Conservation (phyloP, 2,113 vertebrate genomes). For the Euleptes europaea region DNA sequence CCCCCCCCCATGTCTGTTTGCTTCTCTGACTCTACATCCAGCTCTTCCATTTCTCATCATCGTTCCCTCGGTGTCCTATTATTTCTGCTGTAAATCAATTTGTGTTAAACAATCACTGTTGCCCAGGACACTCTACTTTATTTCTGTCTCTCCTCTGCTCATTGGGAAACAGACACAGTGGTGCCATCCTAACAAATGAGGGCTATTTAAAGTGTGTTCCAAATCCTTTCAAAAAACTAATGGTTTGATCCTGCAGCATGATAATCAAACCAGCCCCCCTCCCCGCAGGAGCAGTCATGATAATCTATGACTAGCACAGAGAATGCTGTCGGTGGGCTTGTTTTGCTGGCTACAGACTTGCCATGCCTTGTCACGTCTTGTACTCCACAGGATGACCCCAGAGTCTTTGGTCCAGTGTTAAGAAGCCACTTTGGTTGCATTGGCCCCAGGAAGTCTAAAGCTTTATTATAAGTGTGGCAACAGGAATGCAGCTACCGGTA, state of each 20-base stretch:
- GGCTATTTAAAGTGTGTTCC: slow-evolving; percentile 33
- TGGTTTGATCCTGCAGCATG: slow-evolving; percentile 21
- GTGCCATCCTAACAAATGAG: slow-evolving; percentile 44
- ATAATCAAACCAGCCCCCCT: slow-evolving; percentile 7
- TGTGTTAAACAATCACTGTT: slow-evolving; percentile 49
- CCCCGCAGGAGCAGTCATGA: background rate
- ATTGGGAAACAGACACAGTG: slow-evolving; percentile 38
- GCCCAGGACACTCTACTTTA: slow-evolving; percentile 20
- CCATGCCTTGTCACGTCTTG: slow-evolving; percentile 29
- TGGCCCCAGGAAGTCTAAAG: background rate
- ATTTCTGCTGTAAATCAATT: slow-evolving; percentile 49
- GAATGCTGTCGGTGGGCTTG: slow-evolving; percentile 6
- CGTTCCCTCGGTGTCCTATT: slow-evolving; percentile 32
- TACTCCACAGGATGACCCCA: slow-evolving; percentile 5
- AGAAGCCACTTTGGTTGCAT: background rate
- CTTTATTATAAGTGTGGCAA: background rate
- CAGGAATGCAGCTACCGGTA: too few species aligned
- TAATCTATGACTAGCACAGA: slow-evolving; percentile 15
- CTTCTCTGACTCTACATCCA: slow-evolving; percentile 5
- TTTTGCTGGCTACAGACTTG: background rate
- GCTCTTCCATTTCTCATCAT: slow-evolving; percentile 38
- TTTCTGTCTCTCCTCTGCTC: slow-evolving; percentile 44
- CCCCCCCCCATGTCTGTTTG: background rate
- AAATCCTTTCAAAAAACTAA: slow-evolving; percentile 40
- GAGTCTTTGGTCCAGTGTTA: background rate